phyloP scores from a whole-genome alignment of 1,140 invertebrate genomes.

The Drosophila biarmipes region DNA sequence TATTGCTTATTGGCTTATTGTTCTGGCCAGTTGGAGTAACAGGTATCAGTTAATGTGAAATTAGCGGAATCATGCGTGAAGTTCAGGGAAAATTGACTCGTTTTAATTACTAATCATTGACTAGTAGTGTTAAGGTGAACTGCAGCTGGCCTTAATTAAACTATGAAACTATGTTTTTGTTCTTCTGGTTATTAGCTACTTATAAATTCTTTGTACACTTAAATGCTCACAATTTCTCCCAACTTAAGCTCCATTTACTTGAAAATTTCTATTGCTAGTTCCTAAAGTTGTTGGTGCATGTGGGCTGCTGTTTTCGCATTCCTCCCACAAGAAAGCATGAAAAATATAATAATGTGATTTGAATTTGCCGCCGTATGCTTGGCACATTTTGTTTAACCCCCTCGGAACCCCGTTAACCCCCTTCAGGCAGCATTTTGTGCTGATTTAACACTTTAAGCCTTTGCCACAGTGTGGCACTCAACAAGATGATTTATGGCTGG shows the following conservation, averaged over 20 bases:
- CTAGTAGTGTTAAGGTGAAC: too few relatives aligned
- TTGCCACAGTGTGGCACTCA: slow-evolving; percentile 49
- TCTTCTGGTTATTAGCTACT: too few relatives aligned
- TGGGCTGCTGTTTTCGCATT: background rate
- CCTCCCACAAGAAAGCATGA: slow-evolving; percentile 1
- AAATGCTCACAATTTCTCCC: too few relatives aligned
- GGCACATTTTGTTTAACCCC: slow-evolving; percentile 14
- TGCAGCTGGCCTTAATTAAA: background rate
- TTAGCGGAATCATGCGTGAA: background rate
- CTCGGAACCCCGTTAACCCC: slow-evolving; percentile 12
- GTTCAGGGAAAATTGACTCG: too few relatives aligned
- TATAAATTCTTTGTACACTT: too few relatives aligned
- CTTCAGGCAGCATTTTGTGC: slow-evolving; percentile 50
- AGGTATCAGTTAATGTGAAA: background rate
- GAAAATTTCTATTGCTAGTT: background rate
- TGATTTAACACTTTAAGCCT: slow-evolving; percentile 75
- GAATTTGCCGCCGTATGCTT: slow-evolving; percentile 44
- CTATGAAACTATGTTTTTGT: too few relatives aligned
- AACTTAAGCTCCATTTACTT: background rate
- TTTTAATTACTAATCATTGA: too few relatives aligned
- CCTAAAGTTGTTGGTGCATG: background rate
- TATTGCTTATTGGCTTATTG: slow-evolving; percentile 61
- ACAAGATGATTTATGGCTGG: slow-evolving; percentile 70
- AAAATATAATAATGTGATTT: slow-evolving; percentile 43
- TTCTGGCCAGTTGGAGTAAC: slow-evolving; percentile 14